Conservation (phyloP, 2,888 invertebrate species). For the Notodromas monacha region DNA sequence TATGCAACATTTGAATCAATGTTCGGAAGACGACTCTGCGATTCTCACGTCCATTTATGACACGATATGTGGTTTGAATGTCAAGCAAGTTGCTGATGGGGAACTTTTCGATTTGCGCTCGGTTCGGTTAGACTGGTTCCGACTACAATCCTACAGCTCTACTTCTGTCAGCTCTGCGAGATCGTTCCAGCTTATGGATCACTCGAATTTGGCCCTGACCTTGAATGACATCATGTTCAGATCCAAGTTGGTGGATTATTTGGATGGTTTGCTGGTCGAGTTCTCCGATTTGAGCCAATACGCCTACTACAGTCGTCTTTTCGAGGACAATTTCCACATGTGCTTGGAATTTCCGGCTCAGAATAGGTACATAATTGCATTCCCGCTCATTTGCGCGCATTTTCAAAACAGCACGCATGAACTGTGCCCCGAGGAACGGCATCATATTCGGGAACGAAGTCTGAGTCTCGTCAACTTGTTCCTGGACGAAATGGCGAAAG, state of each 20-base stretch:
- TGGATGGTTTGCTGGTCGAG: conserved; percentile 84
- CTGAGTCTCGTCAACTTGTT: conserved; percentile 87
- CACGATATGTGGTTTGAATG: conserved; percentile 45
- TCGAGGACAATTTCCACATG: conserved; percentile 93
- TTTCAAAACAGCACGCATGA: conserved; percentile 94
- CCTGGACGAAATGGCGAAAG: conserved; percentile 92
- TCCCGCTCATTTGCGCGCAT: conserved; percentile 86
- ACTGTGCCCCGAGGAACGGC: conserved; percentile 86
- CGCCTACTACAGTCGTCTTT: conserved; percentile 69
- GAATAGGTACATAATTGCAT: conserved; percentile 84
- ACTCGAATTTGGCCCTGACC: conserved; percentile 52
- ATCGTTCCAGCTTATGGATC: conserved; percentile 33
- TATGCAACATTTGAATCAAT: conserved; percentile 35
- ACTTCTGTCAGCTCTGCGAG: conserved; percentile 31
- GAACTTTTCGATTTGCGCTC: conserved; percentile 82
- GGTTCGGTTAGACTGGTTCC: conserved; percentile 82
- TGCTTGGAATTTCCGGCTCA: conserved; percentile 95
- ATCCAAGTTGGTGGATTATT: conserved; percentile 84
- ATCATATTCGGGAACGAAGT: conserved; percentile 77
- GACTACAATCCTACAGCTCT: conserved; percentile 74
- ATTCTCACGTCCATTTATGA: conserved; percentile 72
- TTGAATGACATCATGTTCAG: conserved; percentile 89
- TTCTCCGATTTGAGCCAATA: conserved; percentile 49
- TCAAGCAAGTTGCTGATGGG: conserved; percentile 80
- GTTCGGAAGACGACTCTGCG: conserved; percentile 76